phyloP scores from a whole-genome alignment of 2,113 vertebrate species.

The Okapia johnstoni region DNA sequence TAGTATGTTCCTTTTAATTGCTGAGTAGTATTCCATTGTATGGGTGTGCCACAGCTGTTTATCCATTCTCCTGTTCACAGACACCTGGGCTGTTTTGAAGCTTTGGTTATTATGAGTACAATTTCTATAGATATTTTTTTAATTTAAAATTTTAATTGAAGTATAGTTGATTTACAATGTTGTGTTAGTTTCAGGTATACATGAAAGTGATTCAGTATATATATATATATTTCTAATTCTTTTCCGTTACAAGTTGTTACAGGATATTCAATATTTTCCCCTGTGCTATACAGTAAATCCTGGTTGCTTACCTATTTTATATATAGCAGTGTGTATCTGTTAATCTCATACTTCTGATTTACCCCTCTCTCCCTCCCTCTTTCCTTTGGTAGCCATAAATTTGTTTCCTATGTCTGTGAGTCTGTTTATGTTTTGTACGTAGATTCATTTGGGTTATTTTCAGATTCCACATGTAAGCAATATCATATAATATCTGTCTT shows the following conservation, averaged over 20 bases:
- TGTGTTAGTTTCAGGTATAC: neutral
- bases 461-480: neutral
- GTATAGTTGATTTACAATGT: neutral
- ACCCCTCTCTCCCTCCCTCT: neutral
- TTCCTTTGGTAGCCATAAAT: neutral
- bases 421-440: neutral
- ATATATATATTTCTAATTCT: neutral
- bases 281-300: neutral
- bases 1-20: neutral
- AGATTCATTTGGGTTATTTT: neutral
- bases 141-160: neutral
- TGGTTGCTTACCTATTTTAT: neutral
- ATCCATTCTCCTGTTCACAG: neutral
- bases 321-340: neutral
- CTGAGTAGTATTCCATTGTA: neutral
- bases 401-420: neutral
- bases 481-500: neutral
- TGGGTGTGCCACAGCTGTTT: neutral
- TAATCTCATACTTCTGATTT: neutral
- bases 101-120: neutral
- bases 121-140: neutral
- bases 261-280: neutral
- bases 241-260: neutral
- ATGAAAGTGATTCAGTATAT: neutral
- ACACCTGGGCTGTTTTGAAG: neutral